Base-by-base conservation (phyloP, 1,140 invertebrate species). In the Drosophila persimilis region DNA sequence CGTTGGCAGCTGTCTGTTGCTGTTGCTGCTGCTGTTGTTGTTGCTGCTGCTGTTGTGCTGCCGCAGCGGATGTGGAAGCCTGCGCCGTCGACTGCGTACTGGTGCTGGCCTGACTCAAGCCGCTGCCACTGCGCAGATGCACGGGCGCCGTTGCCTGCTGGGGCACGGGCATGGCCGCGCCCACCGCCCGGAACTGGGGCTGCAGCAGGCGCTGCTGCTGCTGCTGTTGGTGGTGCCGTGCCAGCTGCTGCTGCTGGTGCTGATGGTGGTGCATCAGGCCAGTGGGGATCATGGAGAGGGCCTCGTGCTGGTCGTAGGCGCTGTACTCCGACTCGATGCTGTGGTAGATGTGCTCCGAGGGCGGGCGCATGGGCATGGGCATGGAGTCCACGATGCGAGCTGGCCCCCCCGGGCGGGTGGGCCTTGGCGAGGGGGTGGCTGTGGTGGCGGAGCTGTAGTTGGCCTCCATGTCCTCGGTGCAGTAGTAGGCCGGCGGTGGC, bases 321-420 rank as follows among this genome's bases (percentile, higher is more conserved):
- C 86, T 91, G 80, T 97, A 96, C 90, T 97, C 96, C 60, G 96
- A 96, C 91, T 97, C 96, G 91, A 97, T 97, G 77, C 95, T 96
- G 29, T 96, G 96, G 90, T 97, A 97, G 79, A 97, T 97, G 91
- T 97, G 96, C 92, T 97, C 96, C 59, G 95, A 96, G 41, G 95
- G 94, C 22, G 96, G 96, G 73, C 95, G 93, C 58, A 91, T 86
- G 1, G 90, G 83, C 70, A 91, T 76, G 13, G 84, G 73, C 46
- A 91, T 76, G 6, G 85, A 72, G 17, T 91, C 88, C 7, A 90
- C 89, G 2, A 89, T 76, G 29, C 83, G 67, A 9, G 77, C 75
- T 0, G 72, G 55, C 57, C 63, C 93, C 1, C 74, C 74, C 0
- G 80, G 76, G 0, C 90, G 81, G 22, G 92, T 92, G 9, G 94